phyloP scores from a whole-genome alignment of 2,113 vertebrate genomes.

The Rafetus swinhoei region DNA sequence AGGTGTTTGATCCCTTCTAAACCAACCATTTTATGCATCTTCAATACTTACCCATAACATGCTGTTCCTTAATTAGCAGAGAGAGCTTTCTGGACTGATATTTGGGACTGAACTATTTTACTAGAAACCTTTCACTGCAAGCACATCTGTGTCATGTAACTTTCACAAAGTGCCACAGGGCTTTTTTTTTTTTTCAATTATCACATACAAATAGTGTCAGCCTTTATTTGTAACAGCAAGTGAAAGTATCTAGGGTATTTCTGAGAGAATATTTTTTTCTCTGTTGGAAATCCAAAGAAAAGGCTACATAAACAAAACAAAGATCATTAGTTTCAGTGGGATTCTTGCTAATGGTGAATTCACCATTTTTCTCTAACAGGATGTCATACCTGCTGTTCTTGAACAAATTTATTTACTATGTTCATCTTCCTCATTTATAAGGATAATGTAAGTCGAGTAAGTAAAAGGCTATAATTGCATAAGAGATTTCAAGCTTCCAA shows the following conservation, averaged over 20 bases:
- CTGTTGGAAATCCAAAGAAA: neutral
- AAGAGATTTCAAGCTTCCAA: neutral
- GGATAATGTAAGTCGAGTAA: neutral
- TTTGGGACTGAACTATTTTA: neutral
- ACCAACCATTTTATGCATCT: neutral
- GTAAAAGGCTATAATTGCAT: neutral
- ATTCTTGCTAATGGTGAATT: neutral
- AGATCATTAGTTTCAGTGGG: constrained; percentile 14
- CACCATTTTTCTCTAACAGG: neutral
- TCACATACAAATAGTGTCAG: neutral
- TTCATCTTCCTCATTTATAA: neutral
- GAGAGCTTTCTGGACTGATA: neutral
- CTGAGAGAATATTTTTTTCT: neutral
- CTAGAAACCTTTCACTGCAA: neutral
- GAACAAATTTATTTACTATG: neutral
- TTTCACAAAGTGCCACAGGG: neutral
- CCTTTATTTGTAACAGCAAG: neutral
- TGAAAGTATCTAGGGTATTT: neutral
- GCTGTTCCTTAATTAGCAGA: constrained; percentile 20
- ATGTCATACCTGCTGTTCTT: neutral
- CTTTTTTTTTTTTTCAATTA: neutral
- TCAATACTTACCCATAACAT: accelerated
- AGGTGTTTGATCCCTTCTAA: neutral
- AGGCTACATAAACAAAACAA: neutral
- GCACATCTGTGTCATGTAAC: neutral